Evolutionary conservation across 2,797 vertebrate genomes (phyloP).

Genomic region (Malacoctenus gilli): DNA sequence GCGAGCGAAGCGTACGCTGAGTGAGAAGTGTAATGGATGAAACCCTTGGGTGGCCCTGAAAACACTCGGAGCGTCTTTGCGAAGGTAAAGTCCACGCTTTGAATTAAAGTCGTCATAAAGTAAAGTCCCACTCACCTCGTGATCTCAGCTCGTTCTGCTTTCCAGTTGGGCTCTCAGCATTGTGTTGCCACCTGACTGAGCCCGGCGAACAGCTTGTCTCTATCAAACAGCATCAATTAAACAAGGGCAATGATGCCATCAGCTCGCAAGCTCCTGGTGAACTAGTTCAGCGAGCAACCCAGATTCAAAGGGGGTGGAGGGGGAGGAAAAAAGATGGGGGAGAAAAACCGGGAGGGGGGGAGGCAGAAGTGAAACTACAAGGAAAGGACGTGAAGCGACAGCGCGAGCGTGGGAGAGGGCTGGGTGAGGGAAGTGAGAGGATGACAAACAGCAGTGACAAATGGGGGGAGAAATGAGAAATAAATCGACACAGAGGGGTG

Average conservation of each 20-base stretch:
- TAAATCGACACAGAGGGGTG: neutral
- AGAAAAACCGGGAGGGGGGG: neutral
- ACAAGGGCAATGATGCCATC: conserved; percentile 50
- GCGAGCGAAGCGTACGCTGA: conserved; percentile 4
- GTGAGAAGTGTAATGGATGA: neutral
- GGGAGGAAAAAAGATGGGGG: conserved; percentile 1
- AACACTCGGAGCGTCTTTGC: too few species aligned
- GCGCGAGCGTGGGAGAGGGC: neutral
- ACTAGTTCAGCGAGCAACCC: conserved; percentile 69
- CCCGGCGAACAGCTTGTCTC: conserved; percentile 57
- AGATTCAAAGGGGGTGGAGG: conserved; percentile 45
- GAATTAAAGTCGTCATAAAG: neutral
- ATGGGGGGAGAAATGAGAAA: neutral
- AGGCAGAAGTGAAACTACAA: conserved; percentile 15
- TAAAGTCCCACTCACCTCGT: neutral
- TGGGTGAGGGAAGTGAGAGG: conserved; percentile 1
- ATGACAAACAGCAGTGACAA: neutral
- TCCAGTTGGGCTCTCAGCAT: conserved; percentile 14
- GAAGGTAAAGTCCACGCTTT: neutral
- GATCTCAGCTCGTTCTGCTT: conserved; percentile 3
- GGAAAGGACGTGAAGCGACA: neutral
- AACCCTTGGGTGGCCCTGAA: neutral
- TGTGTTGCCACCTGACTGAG: conserved; percentile 32
- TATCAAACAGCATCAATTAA: conserved; percentile 65
- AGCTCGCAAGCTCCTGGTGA: conserved; percentile 46